These are phyloP conservation scores for Bombycilla garrulus DNA, from an alignment of 2,113 vertebrate genomes.

Conservation along the genomic window DNA sequence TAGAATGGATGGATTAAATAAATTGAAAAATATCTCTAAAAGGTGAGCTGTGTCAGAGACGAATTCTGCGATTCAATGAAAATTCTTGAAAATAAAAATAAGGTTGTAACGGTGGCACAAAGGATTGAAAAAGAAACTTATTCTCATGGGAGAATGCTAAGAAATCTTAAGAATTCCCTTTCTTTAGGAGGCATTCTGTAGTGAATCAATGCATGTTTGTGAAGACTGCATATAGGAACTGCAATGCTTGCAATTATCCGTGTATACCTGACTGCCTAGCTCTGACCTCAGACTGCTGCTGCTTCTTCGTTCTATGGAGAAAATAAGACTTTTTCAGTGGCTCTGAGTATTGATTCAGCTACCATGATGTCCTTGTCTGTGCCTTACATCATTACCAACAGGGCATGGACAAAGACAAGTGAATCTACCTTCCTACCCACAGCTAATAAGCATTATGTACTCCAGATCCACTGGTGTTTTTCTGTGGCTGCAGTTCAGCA, in stretches of 20 bases:
- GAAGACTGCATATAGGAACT: neutral
- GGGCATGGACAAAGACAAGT: neutral
- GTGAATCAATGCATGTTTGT: constrained; percentile 30
- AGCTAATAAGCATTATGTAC: neutral
- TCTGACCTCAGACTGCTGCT: neutral
- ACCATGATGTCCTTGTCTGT: neutral
- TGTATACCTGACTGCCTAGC: neutral
- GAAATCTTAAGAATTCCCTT: constrained; percentile 35
- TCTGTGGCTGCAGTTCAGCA: neutral
- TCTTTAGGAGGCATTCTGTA: constrained; percentile 7
- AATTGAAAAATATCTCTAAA: constrained; percentile 19
- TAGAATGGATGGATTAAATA: constrained; percentile 20
- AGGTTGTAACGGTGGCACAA: neutral
- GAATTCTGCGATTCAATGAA: constrained; percentile 3
- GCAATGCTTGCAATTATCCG: constrained; percentile 27
- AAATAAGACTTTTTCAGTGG: neutral
- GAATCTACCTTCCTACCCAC: neutral
- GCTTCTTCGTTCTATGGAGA: neutral
- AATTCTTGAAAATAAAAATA: constrained; percentile 58
- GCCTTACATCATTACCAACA: neutral
- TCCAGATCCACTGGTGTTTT: neutral
- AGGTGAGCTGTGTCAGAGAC: constrained; percentile 39
- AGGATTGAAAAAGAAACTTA: neutral
- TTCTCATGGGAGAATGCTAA: constrained; percentile 13
- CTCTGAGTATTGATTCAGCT: neutral